Conservation (phyloP, 1,140 invertebrate species). For the Potamilus streckersoni region DNA sequence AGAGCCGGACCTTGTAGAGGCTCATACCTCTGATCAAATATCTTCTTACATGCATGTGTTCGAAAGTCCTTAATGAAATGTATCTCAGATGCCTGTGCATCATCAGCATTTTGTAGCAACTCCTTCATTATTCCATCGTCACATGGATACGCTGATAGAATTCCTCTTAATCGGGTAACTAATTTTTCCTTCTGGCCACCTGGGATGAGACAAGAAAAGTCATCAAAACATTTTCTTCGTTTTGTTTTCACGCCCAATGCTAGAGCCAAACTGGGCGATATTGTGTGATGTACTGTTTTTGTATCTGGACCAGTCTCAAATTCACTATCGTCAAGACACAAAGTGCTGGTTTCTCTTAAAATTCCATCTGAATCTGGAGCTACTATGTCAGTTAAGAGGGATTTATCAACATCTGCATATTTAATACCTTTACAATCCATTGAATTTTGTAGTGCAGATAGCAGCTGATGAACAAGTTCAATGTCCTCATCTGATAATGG, state of each 20-base stretch:
- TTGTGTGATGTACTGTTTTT: conserved; percentile 30
- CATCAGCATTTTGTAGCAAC: conserved; percentile 67
- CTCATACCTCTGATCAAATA: conserved; percentile 40
- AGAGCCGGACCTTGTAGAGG: conserved; percentile 53
- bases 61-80: conserved; percentile 56
- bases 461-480: neutral
- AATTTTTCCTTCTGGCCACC: conserved; percentile 57
- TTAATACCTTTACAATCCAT: neutral
- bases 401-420: conserved; percentile 2
- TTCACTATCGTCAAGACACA: conserved; percentile 39
- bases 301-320: conserved; percentile 12
- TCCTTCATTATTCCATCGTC: conserved; percentile 51
- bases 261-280: conserved; percentile 20
- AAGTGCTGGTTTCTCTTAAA: conserved; percentile 16
- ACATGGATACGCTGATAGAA: conserved; percentile 53
- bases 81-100: conserved; percentile 58
- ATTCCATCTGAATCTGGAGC: conserved; percentile 27
- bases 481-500: conserved; percentile 2
- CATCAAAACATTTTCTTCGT: conserved; percentile 13
- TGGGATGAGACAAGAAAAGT: conserved; percentile 8
- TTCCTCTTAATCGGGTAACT: conserved; percentile 51
- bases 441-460: neutral
- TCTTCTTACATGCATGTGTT: conserved; percentile 26
- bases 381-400: conserved; percentile 10
- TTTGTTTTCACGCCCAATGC: conserved; percentile 40